Evolutionary conservation across 2,888 invertebrate species (phyloP).

Genomic region (Eristalis tenax): DNA sequence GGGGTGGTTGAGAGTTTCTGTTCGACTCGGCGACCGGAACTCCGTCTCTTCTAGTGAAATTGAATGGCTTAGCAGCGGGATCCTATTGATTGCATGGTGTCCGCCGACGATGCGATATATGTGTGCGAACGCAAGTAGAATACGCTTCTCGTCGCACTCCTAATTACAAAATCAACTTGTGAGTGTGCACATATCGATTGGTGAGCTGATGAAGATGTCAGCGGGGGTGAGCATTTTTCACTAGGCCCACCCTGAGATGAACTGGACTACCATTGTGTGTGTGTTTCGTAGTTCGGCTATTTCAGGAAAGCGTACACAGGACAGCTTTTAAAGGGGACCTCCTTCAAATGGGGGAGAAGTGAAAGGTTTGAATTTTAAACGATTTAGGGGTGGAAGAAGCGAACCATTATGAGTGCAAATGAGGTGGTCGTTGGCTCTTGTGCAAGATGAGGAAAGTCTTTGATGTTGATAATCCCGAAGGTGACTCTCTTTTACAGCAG

Average conservation of each 20-base stretch:
- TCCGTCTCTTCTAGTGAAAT: neutral
- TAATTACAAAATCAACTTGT: conserved; percentile 36
- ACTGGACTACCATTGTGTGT: neutral
- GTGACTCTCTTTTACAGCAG: neutral
- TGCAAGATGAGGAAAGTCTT: neutral
- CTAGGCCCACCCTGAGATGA: neutral
- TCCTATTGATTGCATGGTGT: conserved; percentile 29
- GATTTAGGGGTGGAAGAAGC: neutral
- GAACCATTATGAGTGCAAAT: neutral
- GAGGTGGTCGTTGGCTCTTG: neutral
- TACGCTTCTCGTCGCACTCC: neutral
- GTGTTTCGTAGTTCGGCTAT: neutral
- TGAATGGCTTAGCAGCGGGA: conserved; percentile 7
- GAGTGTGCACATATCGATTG: conserved; percentile 43
- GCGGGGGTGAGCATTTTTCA: conserved; percentile 1
- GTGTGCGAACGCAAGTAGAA: conserved; percentile 26
- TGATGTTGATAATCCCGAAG: neutral
- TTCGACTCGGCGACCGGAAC: neutral
- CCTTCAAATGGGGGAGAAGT: neutral
- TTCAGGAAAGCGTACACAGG: neutral
- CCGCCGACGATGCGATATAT: conserved; percentile 12
- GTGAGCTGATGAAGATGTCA: conserved; percentile 5
- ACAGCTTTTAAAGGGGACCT: neutral
- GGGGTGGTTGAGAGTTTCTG: conserved; percentile 17
- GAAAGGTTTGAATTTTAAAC: neutral